A percentile compares a stretch with the other conserved stretches of the same genome.
These are phyloP conservation scores for Australoheros facetus DNA, from an alignment of 2,797 vertebrate genomes.

Conservation along the genomic window DNA sequence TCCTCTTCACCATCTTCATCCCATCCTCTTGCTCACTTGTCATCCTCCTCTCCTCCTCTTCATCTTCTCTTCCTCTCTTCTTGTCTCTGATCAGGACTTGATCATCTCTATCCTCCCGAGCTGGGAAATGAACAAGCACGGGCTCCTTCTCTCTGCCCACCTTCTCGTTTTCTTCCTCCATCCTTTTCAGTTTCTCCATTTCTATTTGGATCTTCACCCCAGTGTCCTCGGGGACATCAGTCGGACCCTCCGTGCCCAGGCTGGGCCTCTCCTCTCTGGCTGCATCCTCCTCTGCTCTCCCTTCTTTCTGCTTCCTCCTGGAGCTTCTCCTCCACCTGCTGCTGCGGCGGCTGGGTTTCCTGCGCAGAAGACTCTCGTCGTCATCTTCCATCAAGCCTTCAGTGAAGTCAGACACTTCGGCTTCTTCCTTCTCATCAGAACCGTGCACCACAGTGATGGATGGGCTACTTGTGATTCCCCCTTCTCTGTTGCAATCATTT, in stretches of 20 bases:
- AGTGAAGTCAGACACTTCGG: slow-evolving; percentile 53
- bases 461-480: background rate
- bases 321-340: slow-evolving; percentile 81
- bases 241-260: background rate
- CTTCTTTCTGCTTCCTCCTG: slow-evolving; percentile 69
- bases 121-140: slow-evolving; percentile 54
- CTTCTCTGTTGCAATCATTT: background rate
- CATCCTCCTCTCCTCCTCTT: slow-evolving; percentile 70
- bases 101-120: slow-evolving; percentile 73
- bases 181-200: slow-evolving; percentile 20
- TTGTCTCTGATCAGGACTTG: slow-evolving; percentile 76
- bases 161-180: slow-evolving; percentile 22
- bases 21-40: slow-evolving; percentile 72
- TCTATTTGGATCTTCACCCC: slow-evolving; percentile 3
- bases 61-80: slow-evolving; percentile 61
- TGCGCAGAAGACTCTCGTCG: slow-evolving; percentile 71
- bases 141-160: slow-evolving; percentile 20
- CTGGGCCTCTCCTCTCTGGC: slow-evolving; percentile 19
- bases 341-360: slow-evolving; percentile 72
- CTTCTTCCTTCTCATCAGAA: slow-evolving; percentile 46
- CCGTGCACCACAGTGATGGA: background rate
- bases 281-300: slow-evolving; percentile 16
- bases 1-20: slow-evolving; percentile 78
- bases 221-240: background rate
- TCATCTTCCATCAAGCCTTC: slow-evolving; percentile 77